Percentiles rank a stretch among this genome's conserved stretches.
Conservation (phyloP, 2,113 vertebrate species). For the Prunella fulvescens region DNA sequence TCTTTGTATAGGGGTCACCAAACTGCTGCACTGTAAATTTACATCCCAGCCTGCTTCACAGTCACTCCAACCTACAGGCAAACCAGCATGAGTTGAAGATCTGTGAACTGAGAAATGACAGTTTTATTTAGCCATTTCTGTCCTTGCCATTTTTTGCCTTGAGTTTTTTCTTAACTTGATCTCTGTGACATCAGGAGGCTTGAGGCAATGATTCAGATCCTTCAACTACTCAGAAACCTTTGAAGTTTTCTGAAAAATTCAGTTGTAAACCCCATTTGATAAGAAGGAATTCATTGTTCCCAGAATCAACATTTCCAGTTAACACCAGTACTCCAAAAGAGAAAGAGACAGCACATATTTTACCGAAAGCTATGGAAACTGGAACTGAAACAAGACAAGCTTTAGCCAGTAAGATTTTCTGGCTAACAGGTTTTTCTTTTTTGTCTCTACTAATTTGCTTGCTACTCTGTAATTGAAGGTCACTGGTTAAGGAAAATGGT, state of each 20-base stretch:
- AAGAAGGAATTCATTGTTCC: conserved; percentile 21
- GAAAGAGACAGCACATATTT: conserved; percentile 18
- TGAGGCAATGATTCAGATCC: not conserved
- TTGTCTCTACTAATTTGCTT: conserved; percentile 55
- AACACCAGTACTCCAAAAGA: conserved; percentile 1
- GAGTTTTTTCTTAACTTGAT: not conserved
- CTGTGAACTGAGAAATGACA: not conserved
- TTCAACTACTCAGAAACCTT: not conserved
- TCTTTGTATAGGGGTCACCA: not conserved
- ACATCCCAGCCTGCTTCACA: not conserved
- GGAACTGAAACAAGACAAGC: conserved; percentile 51
- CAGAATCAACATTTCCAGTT: conserved; percentile 50
- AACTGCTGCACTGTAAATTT: not conserved
- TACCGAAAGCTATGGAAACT: conserved; percentile 32
- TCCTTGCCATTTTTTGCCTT: not conserved
- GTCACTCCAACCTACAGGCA: not conserved
- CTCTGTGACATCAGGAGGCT: not conserved
- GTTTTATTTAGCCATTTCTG: not conserved
- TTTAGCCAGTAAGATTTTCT: conserved; percentile 41
- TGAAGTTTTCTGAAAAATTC: not conserved
- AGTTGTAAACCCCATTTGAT: not conserved
- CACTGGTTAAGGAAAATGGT: conserved; percentile 50
- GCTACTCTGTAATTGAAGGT: conserved; percentile 58
- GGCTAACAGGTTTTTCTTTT: conserved; percentile 54
- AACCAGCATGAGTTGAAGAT: not conserved